A percentile compares a stretch with the other conserved stretches of the same genome.
Evolutionary conservation across 1,140 invertebrate species (phyloP).

Genomic region (Drosophila ambigua): DNA sequence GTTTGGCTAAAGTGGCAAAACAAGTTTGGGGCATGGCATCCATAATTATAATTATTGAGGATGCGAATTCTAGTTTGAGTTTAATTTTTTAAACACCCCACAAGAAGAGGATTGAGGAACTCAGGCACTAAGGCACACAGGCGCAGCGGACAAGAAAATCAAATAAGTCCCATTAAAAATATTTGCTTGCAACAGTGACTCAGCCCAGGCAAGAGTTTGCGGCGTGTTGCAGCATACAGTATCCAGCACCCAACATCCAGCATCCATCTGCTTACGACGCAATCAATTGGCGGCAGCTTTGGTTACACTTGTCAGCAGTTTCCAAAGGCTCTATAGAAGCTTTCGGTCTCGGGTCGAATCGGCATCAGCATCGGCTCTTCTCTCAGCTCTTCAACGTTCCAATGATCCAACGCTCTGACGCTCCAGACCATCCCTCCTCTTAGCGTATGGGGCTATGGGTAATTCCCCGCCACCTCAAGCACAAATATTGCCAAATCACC

Average conservation of each 20-base stretch:
- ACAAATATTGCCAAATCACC: constrained; percentile 45
- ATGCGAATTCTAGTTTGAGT: constrained; percentile 17
- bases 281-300: constrained; percentile 51
- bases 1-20: constrained; percentile 36
- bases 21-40: constrained; percentile 42
- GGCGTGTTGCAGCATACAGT: constrained; percentile 58
- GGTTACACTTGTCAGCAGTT: constrained; percentile 36
- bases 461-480: constrained; percentile 23
- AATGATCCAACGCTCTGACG: not conserved
- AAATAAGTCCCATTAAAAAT: constrained; percentile 61
- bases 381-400: no score
- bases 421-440: constrained; percentile 9
- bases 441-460: constrained; percentile 14
- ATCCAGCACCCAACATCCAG: constrained; percentile 41
- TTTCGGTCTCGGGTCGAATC: no score
- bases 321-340: constrained; percentile 37
- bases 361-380: no score
- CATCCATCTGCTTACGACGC: constrained; percentile 26
- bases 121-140: not conserved
- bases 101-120: not conserved
- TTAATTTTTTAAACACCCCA: constrained; percentile 2
- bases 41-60: constrained; percentile 23
- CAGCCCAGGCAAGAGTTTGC: constrained; percentile 20
- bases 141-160: constrained; percentile 16
- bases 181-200: constrained; percentile 47